Conservation (phyloP, 2,797 vertebrate genomes). For the Moxostoma hubbsi region DNA sequence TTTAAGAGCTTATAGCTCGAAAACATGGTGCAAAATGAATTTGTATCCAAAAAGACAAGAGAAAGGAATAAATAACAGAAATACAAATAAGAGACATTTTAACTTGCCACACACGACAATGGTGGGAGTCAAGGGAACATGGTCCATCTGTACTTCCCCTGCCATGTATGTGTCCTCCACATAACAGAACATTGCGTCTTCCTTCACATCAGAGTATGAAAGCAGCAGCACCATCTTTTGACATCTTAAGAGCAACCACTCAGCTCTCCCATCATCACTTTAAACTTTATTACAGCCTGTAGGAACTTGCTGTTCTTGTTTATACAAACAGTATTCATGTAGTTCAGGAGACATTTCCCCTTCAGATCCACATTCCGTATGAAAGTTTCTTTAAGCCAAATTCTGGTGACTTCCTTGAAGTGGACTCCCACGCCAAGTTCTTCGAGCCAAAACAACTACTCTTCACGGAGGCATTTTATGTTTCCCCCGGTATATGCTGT, state of each 20-base stretch:
- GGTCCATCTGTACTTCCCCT: conserved; percentile 34
- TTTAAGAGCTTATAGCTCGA: too few relatives aligned
- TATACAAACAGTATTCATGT: conserved; percentile 13
- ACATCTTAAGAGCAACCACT: conserved; percentile 41
- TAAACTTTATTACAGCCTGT: conserved; percentile 30
- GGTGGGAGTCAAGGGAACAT: conserved; percentile 23
- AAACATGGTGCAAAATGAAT: too few relatives aligned
- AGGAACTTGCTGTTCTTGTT: conserved; percentile 24
- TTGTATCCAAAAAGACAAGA: too few relatives aligned
- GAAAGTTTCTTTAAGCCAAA: conserved; percentile 24
- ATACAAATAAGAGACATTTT: background rate
- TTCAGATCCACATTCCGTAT: conserved; percentile 21
- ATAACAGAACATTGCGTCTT: conserved; percentile 34
- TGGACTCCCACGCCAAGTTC: conserved; percentile 34
- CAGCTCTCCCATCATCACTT: conserved; percentile 19
- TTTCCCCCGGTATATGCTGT: conserved; percentile 26
- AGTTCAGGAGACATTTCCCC: conserved; percentile 30
- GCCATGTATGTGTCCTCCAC: conserved; percentile 39
- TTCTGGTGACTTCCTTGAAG: conserved; percentile 32
- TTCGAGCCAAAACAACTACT: conserved; percentile 41
- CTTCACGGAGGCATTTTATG: conserved; percentile 14
- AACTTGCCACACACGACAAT: conserved; percentile 38
- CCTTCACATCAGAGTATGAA: conserved; percentile 42
- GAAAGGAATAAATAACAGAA: background rate
- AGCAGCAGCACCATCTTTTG: conserved; percentile 49